Conservation (phyloP, 2,888 invertebrate genomes). For the Piscicola geometra region DNA sequence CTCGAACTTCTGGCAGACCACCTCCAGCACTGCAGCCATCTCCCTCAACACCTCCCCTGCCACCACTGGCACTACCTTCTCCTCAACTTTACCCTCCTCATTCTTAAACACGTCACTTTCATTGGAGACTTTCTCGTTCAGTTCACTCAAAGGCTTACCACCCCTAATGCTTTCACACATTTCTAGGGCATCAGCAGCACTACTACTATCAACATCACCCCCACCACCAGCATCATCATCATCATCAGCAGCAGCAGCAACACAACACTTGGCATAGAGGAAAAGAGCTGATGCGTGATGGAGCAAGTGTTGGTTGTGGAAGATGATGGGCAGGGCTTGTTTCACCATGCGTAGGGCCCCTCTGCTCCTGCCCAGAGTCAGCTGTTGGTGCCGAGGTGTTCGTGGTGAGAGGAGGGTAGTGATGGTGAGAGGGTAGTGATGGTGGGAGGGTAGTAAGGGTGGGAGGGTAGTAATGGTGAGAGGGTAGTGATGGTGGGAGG, state of each 20-base stretch:
- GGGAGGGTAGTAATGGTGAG: too few relatives aligned
- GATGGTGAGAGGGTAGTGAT: conserved; percentile 45
- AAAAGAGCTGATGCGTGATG: conserved; percentile 74
- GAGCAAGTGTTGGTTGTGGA: conserved; percentile 57
- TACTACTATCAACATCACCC: too few relatives aligned
- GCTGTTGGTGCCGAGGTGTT: not conserved
- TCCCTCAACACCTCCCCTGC: not conserved
- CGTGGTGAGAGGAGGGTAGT: conserved; percentile 13
- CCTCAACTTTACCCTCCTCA: not conserved
- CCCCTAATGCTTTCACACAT: too few relatives aligned
- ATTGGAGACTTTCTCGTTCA: too few relatives aligned
- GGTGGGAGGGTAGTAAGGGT: conserved; percentile 36
- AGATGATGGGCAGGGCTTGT: not conserved
- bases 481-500: too few relatives aligned
- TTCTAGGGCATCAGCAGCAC: too few relatives aligned
- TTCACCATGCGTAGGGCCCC: not conserved
- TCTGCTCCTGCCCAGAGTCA: not conserved
- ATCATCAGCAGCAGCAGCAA: too few relatives aligned
- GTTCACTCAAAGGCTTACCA: too few relatives aligned
- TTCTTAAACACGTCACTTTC: too few relatives aligned
- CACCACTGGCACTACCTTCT: not conserved
- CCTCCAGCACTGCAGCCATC: conserved; percentile 3
- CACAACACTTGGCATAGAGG: conserved; percentile 72
- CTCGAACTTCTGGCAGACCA: conserved; percentile 19
- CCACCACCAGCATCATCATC: too few relatives aligned